Base-by-base conservation (phyloP, 2,888 invertebrate species). In the Yponomeuta cagnagella region DNA sequence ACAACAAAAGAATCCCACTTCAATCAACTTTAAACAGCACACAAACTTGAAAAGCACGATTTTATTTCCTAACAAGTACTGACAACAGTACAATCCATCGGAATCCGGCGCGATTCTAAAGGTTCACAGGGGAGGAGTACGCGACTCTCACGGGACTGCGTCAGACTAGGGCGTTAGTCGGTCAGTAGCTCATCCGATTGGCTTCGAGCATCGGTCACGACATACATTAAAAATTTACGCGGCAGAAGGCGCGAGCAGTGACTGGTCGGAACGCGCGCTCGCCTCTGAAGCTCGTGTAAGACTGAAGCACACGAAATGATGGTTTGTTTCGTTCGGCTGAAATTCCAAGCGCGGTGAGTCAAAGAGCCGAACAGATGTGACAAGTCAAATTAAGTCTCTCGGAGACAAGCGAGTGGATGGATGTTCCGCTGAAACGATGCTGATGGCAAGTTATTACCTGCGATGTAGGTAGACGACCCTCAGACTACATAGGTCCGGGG, bases 311-410 rank as follows among this genome's bases (percentile, higher is more conserved):
- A 15, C 12, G 52, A 58, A 58, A 58, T 1, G 52, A 58, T 15
- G 15, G 52, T 58, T 58, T 58, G 52, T 58, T 58, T 58, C 52
- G 52, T 58, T 58, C 52, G 52, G 52, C 52, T 58, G 52, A 58
- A 58, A 58, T 15, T 58, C 52, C 12, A 12, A 15, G 52, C 52
- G 52, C 15, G 52, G 15, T 1, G 52, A 58, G 52, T 58, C 52
- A 58, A 15, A 58, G 52, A 15, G 52, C 15, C 52, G 15, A 58
- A 58, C 52, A 58, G 52, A 58, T 15, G 52, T 15, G 52, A 58
- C 52, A 58, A 15, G 52, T 58, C 5, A 15, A 58, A 58, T 15
- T 2, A 15, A 12, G 52, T 58, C 52, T 58, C 52, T 58, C 52
- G 52, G 52, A 58, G 52, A 58, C 52, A 58, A 43, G 43, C 43